Conservation (phyloP, 2,888 invertebrate species). For the Drosophila siamana region DNA sequence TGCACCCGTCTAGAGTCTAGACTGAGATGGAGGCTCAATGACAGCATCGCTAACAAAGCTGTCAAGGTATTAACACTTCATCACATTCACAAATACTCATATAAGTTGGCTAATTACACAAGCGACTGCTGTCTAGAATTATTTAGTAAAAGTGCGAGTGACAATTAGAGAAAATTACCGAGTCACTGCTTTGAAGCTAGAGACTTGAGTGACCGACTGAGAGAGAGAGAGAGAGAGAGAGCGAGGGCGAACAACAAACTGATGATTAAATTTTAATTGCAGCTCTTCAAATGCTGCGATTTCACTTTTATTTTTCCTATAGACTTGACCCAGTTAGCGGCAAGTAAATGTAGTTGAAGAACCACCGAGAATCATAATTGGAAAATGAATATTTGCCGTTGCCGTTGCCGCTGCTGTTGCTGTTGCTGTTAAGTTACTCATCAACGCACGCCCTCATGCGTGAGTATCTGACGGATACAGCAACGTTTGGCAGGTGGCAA, state of each 20-base stretch:
- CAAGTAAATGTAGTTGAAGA: slow-evolving; percentile 37
- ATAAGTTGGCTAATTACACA: slow-evolving; percentile 50
- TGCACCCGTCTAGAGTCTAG: slow-evolving; percentile 52
- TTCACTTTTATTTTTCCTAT: slow-evolving; percentile 66
- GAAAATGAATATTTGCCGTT: slow-evolving; percentile 53
- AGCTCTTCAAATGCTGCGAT: slow-evolving; percentile 58
- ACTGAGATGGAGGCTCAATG: slow-evolving; percentile 45
- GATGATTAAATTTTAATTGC: slow-evolving; percentile 72
- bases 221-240: slow-evolving; percentile 26
- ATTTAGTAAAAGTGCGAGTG: slow-evolving; percentile 66
- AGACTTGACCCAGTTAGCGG: slow-evolving; percentile 71
- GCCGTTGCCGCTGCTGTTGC: slow-evolving; percentile 2
- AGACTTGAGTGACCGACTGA: too few species aligned
- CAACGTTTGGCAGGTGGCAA: slow-evolving; percentile 23
- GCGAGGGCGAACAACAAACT: slow-evolving; percentile 30
- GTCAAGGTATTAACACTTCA: slow-evolving; percentile 52
- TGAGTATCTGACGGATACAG: slow-evolving; percentile 55
- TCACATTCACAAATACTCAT: slow-evolving; percentile 28
- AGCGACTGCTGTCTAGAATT: slow-evolving; percentile 44
- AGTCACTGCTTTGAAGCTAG: too few species aligned
- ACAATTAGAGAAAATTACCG: slow-evolving; percentile 41
- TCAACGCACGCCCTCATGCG: slow-evolving; percentile 72
- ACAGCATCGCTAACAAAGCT: slow-evolving; percentile 17
- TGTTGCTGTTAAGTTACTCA: slow-evolving; percentile 50
- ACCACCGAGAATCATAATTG: slow-evolving; percentile 52